phyloP scores from a whole-genome alignment of 2,888 invertebrate genomes.

The Tortricodes alternella region DNA sequence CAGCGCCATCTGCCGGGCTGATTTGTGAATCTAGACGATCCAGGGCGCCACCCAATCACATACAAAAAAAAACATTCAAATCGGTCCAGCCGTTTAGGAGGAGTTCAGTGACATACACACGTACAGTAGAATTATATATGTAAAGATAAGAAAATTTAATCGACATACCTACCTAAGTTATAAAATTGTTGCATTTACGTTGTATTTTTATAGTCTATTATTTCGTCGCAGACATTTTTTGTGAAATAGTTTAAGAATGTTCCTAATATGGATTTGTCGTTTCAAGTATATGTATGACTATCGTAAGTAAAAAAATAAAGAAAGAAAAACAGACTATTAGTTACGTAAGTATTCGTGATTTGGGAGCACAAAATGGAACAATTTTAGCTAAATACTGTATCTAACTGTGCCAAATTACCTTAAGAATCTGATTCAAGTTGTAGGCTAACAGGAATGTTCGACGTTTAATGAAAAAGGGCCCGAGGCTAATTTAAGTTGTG shows the following conservation, averaged over 20 bases:
- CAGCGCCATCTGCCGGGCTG: too few species aligned
- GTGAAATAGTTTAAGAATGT: conserved; percentile 50
- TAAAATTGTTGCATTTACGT: conserved; percentile 38
- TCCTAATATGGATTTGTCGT: conserved; percentile 74
- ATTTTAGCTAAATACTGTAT: conserved; percentile 45
- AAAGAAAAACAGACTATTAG: conserved; percentile 7
- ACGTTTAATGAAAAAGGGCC: background rate
- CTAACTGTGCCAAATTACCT: conserved; percentile 49
- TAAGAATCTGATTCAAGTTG: conserved; percentile 13
- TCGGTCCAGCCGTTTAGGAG: too few species aligned
- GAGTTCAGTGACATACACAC: too few species aligned
- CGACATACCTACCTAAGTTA: conserved; percentile 18
- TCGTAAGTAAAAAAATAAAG: conserved; percentile 15
- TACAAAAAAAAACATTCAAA: too few species aligned
- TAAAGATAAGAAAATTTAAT: background rate
- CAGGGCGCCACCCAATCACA: too few species aligned
- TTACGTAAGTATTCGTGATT: conserved; percentile 41
- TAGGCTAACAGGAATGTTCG: background rate
- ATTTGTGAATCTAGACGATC: too few species aligned
- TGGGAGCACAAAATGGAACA: conserved; percentile 66
- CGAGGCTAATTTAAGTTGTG: background rate
- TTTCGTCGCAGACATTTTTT: conserved; percentile 31
- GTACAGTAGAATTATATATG: background rate
- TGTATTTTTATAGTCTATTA: conserved; percentile 35
- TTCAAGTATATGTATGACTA: conserved; percentile 45